These are phyloP conservation scores for Epinotia nisella DNA, from an alignment of 2,888 invertebrate species.

Conservation along the genomic window DNA sequence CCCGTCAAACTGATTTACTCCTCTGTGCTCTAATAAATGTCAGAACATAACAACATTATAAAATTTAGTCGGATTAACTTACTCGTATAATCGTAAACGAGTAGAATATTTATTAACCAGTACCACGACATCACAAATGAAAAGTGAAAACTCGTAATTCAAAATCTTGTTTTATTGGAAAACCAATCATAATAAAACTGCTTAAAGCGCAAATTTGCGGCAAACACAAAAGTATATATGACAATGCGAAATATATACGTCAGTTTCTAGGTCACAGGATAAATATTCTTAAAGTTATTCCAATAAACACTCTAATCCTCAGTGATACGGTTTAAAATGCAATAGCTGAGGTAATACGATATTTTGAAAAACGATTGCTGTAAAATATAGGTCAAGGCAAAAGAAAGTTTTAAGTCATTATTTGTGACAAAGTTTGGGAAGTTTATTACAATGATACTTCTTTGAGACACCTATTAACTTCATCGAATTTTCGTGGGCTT, in stretches of 20 bases:
- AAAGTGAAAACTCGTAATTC: not conserved
- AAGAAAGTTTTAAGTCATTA: constrained; percentile 23
- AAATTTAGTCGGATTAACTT: not conserved
- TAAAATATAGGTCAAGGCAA: constrained; percentile 16
- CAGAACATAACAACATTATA: constrained; percentile 5
- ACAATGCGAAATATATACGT: not conserved
- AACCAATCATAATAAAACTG: not conserved
- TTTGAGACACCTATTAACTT: constrained; percentile 15
- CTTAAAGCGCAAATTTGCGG: not conserved
- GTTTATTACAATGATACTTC: constrained; percentile 21
- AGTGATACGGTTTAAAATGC: not conserved
- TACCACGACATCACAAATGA: not conserved
- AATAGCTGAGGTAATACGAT: not conserved
- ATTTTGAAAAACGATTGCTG: not conserved
- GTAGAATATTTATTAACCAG: constrained; percentile 4
- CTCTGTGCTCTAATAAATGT: not conserved
- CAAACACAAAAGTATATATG: not conserved
- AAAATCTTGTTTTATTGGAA: not conserved
- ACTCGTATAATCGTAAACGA: not conserved
- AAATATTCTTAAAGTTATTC: not conserved
- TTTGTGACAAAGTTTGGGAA: constrained; percentile 22
- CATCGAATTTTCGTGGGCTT: constrained; percentile 4
- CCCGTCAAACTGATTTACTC: not conserved
- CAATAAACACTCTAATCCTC: not conserved
- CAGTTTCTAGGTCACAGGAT: not conserved